phyloP scores from a whole-genome alignment of 2,888 invertebrate genomes.

The Tinea trinotella region DNA sequence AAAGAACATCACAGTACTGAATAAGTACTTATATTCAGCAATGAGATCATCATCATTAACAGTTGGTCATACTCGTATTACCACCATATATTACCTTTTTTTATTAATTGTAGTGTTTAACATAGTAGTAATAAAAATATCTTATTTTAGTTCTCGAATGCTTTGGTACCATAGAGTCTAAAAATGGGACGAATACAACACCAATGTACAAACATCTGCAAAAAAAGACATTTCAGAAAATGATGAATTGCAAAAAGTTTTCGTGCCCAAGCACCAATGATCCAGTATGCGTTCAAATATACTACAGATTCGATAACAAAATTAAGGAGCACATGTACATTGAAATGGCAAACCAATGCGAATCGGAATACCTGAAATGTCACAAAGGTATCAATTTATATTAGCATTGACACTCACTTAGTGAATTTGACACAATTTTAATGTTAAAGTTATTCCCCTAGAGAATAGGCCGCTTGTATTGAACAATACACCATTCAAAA shows the following conservation, averaged over 20 bases:
- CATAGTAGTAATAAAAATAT: too few species aligned
- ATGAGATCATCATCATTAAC: too few species aligned
- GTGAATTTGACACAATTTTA: background rate
- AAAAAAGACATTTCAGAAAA: background rate
- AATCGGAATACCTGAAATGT: slow-evolving; percentile 9
- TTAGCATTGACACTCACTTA: background rate
- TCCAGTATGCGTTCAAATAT: slow-evolving; percentile 6
- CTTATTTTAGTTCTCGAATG: too few species aligned
- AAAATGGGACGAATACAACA: background rate
- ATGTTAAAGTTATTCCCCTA: background rate
- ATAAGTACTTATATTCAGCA: too few species aligned
- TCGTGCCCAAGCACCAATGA: background rate
- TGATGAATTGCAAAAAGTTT: slow-evolving; percentile 2
- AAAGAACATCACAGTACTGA: too few species aligned
- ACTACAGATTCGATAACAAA: background rate
- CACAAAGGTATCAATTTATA: slow-evolving; percentile 7
- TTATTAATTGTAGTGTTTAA: too few species aligned
- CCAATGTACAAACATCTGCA: background rate
- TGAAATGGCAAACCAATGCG: slow-evolving; percentile 14
- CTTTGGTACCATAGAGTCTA: too few species aligned
- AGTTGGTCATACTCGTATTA: too few species aligned
- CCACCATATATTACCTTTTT: too few species aligned
- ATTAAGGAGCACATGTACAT: background rate
- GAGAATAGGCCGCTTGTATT: too few species aligned
- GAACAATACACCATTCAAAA: too few species aligned